Base-by-base conservation (phyloP, 2,113 vertebrate species). In the Corythoichthys haematopterus region DNA sequence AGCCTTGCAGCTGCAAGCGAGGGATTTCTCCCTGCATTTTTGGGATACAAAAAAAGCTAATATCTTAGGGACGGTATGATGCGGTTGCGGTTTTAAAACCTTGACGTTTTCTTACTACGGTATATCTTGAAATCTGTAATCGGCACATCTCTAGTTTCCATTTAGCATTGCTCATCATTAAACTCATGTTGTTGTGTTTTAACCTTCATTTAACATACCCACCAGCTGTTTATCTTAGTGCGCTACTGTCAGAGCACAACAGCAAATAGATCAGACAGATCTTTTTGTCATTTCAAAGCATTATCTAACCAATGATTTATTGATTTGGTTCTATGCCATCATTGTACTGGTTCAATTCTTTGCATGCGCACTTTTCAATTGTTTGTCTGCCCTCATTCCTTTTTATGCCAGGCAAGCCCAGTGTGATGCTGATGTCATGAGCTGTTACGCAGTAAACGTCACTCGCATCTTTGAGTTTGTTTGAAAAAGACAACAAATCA, bases 401-500 rank as follows among this genome's bases (percentile, higher is more conserved):
- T 68, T 59, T 74, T 62, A 56, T 69, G 52, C 60, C 16, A 69
- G 74, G 60, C 72, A 66, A 80, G 70, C 74, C 72, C 40, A 73
- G 56, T 4, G 1, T 14, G 51, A 15, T 1, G 53, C 40, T 66
- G 74, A 85, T 71, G 73, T 85, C 77, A 81, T 12, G n/a, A 57
- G 37, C 56, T 14, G 69, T 68, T 64, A 55, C 48, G 43, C 77
- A 52, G 70, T 56, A 33, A 55, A 66, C 14, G 62, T 73, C 81
- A 75, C 36, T 76, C 51, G 52, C 37, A 52, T 35, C 11, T 63
- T 38, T 61, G 67, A 69, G 62, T 71, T 66, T 40, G 33, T 15
- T 38, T 65, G 72, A 40, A n/a, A 61, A 62, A 67, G 2, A 58
- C 47, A 63, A 8, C 28, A 4, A 15, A 11, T 68, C 33, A 2